These are phyloP conservation scores for Caranx melampygus DNA, from an alignment of 2,113 vertebrate genomes.

Conservation along the genomic window DNA sequence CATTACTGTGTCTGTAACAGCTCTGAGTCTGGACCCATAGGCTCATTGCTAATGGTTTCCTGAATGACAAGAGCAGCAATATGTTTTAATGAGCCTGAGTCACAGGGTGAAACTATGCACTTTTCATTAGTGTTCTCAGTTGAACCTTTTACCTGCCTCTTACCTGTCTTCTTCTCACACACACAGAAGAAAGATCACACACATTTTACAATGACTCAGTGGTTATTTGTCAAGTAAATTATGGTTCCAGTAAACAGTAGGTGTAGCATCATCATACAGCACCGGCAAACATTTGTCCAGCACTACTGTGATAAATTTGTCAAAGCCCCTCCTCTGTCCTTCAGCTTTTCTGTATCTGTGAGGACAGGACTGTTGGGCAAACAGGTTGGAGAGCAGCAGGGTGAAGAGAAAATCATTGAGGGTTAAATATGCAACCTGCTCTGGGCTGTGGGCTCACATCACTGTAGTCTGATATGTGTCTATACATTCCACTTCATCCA, in stretches of 20 bases:
- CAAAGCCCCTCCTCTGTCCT: background rate
- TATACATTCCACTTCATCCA: no score
- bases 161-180: background rate
- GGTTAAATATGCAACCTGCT: constrained; percentile 11
- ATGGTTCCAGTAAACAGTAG: no score
- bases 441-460: background rate
- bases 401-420: background rate
- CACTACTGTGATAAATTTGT: background rate
- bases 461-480: background rate
- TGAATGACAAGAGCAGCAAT: constrained; percentile 15
- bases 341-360: background rate
- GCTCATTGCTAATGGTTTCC: constrained; percentile 6
- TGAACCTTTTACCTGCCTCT: background rate
- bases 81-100: constrained; percentile 29
- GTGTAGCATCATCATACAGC: background rate
- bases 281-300: background rate
- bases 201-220: background rate
- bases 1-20: background rate
- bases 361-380: background rate
- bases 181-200: background rate
- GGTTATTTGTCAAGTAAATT: background rate
- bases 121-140: background rate
- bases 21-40: background rate
- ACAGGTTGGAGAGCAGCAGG: background rate
- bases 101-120: background rate